Conservation (phyloP, 1,140 invertebrate genomes). For the Lepidostoma basale region DNA sequence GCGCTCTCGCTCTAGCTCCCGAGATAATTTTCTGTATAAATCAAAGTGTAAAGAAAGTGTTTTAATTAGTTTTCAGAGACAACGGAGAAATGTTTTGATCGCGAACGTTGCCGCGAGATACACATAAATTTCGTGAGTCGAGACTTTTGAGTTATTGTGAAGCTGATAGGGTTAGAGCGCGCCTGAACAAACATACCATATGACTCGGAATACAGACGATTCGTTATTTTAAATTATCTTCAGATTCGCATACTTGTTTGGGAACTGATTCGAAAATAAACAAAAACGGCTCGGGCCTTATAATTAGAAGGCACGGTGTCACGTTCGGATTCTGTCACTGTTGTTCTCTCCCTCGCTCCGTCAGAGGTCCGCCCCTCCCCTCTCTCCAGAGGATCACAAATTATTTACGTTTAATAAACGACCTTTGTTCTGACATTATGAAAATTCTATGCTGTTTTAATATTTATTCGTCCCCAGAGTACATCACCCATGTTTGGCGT, state of each 20-base stretch:
- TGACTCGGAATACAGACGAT: too few species aligned
- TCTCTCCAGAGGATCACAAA: slow-evolving; percentile 43
- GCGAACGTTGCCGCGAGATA: slow-evolving; percentile 14
- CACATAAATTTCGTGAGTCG: slow-evolving; percentile 22
- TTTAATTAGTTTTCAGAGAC: slow-evolving; percentile 39
- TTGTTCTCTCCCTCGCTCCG: slow-evolving; percentile 9
- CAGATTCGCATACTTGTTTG: too few species aligned
- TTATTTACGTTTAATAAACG: slow-evolving; percentile 47
- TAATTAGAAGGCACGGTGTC: too few species aligned
- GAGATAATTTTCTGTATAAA: slow-evolving; percentile 39
- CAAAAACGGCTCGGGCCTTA: too few species aligned
- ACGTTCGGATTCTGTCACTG: slow-evolving; percentile 2
- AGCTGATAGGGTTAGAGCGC: slow-evolving; percentile 11
- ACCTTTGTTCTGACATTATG: slow-evolving; percentile 44
- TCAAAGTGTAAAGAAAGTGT: slow-evolving; percentile 39
- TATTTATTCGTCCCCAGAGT: slow-evolving; percentile 44
- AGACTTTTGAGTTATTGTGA: slow-evolving; percentile 14
- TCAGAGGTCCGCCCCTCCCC: neutral
- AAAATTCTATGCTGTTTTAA: slow-evolving; percentile 46
- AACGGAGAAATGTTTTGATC: slow-evolving; percentile 24
- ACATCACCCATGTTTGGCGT: slow-evolving; percentile 28
- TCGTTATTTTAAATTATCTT: too few species aligned
- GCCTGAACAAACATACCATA: neutral
- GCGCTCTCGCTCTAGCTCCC: neutral
- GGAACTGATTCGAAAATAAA: too few species aligned